Conservation (phyloP, 2,888 invertebrate genomes). For the Malacosoma neustria region DNA sequence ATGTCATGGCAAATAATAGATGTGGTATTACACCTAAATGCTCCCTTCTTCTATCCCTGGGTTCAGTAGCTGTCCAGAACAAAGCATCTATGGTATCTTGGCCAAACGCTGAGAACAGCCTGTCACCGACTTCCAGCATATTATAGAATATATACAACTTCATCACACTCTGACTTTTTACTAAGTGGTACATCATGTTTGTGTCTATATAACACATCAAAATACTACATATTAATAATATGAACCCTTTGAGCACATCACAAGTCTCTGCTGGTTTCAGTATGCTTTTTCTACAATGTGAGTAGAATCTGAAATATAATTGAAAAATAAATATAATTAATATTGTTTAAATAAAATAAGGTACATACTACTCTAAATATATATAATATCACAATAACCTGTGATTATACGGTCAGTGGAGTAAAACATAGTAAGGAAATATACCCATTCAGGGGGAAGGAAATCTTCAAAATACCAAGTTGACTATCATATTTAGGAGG, state of each 20-base stretch:
- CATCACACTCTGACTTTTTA: conserved; percentile 98
- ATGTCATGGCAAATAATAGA: conserved; percentile 91
- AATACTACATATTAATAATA: conserved; percentile 87
- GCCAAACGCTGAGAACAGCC: conserved; percentile 96
- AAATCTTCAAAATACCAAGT: too few species aligned
- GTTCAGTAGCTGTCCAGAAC: conserved; percentile 99
- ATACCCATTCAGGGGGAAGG: too few species aligned
- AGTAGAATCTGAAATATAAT: conserved; percentile 41
- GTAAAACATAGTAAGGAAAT: too few species aligned
- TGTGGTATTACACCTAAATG: conserved; percentile 93
- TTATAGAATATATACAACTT: conserved; percentile 99
- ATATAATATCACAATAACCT: too few species aligned
- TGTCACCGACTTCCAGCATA: conserved; percentile 98
- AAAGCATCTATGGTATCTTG: conserved; percentile 98
- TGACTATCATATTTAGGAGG: too few species aligned
- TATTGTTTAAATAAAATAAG: too few species aligned
- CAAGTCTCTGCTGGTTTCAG: conserved; percentile 94
- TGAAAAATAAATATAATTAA: too few species aligned
- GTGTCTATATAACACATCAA: conserved; percentile 95
- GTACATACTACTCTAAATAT: too few species aligned
- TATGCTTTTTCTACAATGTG: conserved; percentile 65
- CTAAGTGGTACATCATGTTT: conserved; percentile 97
- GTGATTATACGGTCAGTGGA: too few species aligned
- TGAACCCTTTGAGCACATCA: conserved; percentile 94
- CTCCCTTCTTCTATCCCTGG: conserved; percentile 85